Base-by-base conservation (phyloP, 2,888 invertebrate genomes). In the Poecilobothrus nobilitatus region DNA sequence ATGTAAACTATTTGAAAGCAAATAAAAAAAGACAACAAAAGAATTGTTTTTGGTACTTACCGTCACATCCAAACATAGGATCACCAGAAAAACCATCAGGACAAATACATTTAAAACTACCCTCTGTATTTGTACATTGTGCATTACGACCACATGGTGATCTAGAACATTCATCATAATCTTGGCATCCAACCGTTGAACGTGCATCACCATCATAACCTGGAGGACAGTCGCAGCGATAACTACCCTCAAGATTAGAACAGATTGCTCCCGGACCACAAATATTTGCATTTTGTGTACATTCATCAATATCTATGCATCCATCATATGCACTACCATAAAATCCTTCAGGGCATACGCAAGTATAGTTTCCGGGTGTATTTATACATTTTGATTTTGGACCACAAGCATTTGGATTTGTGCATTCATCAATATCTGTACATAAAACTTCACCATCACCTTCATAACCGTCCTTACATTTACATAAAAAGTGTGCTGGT, bases 401-500 rank as follows among this genome's bases (percentile, higher is more conserved):
- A 71, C 94, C 95, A 78, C 95, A 95, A 73, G 91, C 89, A 75
- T 88, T 88, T 66, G 91, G 89, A 79, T 89, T 86, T 76, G 85
- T 83, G 83, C 95, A 96, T 85, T 96, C 95, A 80, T 96, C 88
- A 74, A 95, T 89, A 84, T 96, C 92, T 83, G 87, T 84, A 83
- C 95, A 96, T 78, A 89, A 87, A 75, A 88, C 89, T 84, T 95
- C 94, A 63, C 95, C 95, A 76, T 95, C 93, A 71, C 95, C 95
- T 81, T 91, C 90, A 78, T 89, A 96, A 69, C 95, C 95, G 71
- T 92, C 88, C 76, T 90, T 89, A 83, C 96, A 96, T 84, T 94
- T 95, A 85, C 96, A 96, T 75, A 94, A 88, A 83, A 94, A 96
- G 85, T 94, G 94, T 74, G 95, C 92, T 66, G 95, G 95, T 76